A percentile compares a stretch with the other conserved stretches of the same genome.
phyloP scores from a whole-genome alignment of 2,797 vertebrate genomes.

The Neosilurus mollespiculum region DNA sequence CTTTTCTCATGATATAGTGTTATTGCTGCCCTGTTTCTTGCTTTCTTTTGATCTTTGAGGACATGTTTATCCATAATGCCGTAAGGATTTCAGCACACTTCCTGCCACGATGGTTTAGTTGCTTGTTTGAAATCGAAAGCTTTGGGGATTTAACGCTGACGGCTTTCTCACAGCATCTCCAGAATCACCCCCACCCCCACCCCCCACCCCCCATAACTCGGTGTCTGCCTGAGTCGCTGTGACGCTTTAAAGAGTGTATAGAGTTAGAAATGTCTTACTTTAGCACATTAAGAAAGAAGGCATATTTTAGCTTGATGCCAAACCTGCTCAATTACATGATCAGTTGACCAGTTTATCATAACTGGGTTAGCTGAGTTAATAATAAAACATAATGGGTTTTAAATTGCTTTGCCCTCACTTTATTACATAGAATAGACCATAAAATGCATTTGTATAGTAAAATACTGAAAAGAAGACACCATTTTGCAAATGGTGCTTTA shows the following conservation, averaged over 20 bases:
- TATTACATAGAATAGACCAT: neutral
- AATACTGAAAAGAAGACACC: neutral
- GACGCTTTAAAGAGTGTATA: slow-evolving; percentile 14
- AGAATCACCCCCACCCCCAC: neutral
- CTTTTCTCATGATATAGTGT: slow-evolving; percentile 19
- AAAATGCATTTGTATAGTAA: slow-evolving; percentile 1
- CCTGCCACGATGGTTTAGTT: slow-evolving; percentile 35
- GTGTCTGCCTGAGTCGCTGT: slow-evolving; percentile 23
- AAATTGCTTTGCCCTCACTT: neutral
- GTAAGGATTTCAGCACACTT: slow-evolving; percentile 27
- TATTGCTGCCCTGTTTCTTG: neutral
- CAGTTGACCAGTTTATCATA: slow-evolving; percentile 12
- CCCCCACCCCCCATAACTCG: neutral
- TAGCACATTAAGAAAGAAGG: neutral
- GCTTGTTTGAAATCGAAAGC: slow-evolving; percentile 32
- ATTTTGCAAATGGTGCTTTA: neutral
- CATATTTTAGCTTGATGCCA: neutral
- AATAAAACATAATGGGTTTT: slow-evolving; percentile 13
- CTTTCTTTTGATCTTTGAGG: slow-evolving; percentile 43
- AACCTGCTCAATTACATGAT: slow-evolving; percentile 1
- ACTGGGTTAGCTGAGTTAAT: slow-evolving; percentile 25
- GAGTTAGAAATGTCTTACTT: neutral
- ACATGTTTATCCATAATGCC: slow-evolving; percentile 34
- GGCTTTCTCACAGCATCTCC: slow-evolving; percentile 34
- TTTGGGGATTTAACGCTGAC: slow-evolving; percentile 28